These are phyloP conservation scores for Phalacrocorax pelagicus DNA, from an alignment of 2,113 vertebrate species.

Conservation along the genomic window DNA sequence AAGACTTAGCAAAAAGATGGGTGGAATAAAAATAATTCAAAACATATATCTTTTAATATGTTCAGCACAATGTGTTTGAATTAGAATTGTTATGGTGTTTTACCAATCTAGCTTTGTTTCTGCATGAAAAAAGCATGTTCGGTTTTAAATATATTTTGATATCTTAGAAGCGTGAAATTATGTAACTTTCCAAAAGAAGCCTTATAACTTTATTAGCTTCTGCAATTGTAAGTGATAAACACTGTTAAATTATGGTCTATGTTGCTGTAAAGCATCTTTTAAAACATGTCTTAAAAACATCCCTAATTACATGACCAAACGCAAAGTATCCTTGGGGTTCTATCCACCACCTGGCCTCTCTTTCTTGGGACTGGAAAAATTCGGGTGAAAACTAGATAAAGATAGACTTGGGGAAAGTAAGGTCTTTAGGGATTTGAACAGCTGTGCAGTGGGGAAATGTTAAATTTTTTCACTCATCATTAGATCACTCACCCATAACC, in stretches of 20 bases:
- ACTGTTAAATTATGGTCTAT: background rate
- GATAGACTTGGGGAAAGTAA: background rate
- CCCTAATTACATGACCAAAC: conserved; percentile 34
- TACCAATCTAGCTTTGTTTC: background rate
- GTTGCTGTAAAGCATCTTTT: conserved; percentile 33
- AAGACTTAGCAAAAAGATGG: background rate
- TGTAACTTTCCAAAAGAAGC: background rate
- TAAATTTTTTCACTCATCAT: background rate
- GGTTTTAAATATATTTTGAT: background rate
- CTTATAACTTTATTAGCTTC: background rate
- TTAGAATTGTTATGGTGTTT: background rate
- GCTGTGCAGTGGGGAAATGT: background rate
- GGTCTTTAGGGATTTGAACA: conserved; percentile 35
- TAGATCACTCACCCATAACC: background rate
- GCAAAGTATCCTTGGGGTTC: background rate
- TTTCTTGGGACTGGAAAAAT: conserved; percentile 36
- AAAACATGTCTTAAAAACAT: conserved; percentile 28
- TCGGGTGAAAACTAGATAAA: conserved; percentile 48
- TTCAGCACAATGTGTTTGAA: background rate
- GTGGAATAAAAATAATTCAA: background rate
- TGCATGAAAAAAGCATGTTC: background rate
- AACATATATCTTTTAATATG: background rate
- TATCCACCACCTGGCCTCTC: conserved; percentile 49
- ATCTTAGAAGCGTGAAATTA: background rate
- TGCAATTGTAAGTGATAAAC: background rate